phyloP scores from a whole-genome alignment of 1,140 invertebrate genomes.

The Periplaneta americana region DNA sequence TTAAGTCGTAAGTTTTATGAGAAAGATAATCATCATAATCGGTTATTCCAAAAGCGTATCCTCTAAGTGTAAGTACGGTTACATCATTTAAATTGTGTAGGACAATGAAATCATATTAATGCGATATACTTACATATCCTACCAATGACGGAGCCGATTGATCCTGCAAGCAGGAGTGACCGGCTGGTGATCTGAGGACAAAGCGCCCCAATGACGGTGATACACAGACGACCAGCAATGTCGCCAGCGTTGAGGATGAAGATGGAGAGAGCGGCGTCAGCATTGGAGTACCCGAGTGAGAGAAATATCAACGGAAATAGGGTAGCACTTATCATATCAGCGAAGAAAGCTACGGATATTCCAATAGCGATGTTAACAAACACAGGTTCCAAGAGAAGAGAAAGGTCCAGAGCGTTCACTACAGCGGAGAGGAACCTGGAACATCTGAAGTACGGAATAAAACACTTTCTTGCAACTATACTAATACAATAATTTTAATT shows the following conservation, averaged over 20 bases:
- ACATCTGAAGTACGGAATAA: too few species aligned
- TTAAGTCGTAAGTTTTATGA: too few species aligned
- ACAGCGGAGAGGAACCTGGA: constrained; percentile 22
- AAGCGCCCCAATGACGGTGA: constrained; percentile 38
- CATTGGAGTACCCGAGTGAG: constrained; percentile 41
- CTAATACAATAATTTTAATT: too few species aligned
- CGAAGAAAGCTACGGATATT: constrained; percentile 48
- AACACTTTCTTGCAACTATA: too few species aligned
- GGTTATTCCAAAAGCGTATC: too few species aligned
- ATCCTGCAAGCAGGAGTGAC: background rate
- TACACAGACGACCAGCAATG: constrained; percentile 40
- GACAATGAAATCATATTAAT: too few species aligned
- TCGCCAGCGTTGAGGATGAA: constrained; percentile 47
- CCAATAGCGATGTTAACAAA: constrained; percentile 51
- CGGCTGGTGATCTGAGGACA: background rate
- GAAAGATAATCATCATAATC: too few species aligned
- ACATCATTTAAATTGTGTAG: too few species aligned
- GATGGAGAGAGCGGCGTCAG: constrained; percentile 43
- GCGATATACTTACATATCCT: background rate
- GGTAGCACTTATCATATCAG: constrained; percentile 56
- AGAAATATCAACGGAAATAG: constrained; percentile 46
- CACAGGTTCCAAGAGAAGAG: constrained; percentile 49
- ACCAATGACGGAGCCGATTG: background rate
- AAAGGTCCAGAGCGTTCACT: constrained; percentile 56
- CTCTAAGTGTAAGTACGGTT: too few species aligned